Base-by-base conservation (phyloP, 2,113 vertebrate genomes). In the Zosterops pallidus region DNA sequence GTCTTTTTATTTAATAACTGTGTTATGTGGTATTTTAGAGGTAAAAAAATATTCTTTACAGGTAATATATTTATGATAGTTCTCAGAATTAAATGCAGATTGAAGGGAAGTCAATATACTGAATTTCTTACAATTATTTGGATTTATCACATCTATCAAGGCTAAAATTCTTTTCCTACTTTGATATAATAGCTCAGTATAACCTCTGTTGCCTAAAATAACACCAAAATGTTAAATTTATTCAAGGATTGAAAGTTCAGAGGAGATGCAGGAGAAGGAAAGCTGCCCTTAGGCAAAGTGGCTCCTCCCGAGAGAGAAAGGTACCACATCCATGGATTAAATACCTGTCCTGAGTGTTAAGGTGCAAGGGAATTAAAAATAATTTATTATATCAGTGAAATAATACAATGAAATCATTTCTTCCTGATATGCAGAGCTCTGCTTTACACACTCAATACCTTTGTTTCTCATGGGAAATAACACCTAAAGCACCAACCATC, bases 161-260 rank as follows among this genome's bases (percentile, higher is more conserved):
- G n/a, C 53, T 76, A 53, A 68, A 60, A 44, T 46, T 42, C 8
- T 22, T 69, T 11, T 55, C 14, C 12, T 79, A 2, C 22, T 90
- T 60, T 79, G 62, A 41, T 80, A 7, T 5, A 39, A 10, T 53
- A 76, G 52, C 14, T 63, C 28, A 4, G 0, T 60, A 4, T 62
- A 11, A 35, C 79, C 12, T 89, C 47, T 81, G 69, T 44, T 84
- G 65, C 49, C 33, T 92, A 68, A 96, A 95, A 63, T 97, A 96
- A 92, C 93, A 13, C 93, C 81, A 35, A 88, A 86, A 89, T 93
- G 71, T 88, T 95, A 55, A 79, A 79, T 97, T 97, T 97, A n/a
- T 97, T 97, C 26, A 97, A 97, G 93, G 93, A 2, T 37, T 96
- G 82, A 97, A 97, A 92, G 56, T 97, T 74, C 75, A 56, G 96